Conservation (phyloP, 2,797 vertebrate species). For the Pyrocephalus nanus region DNA sequence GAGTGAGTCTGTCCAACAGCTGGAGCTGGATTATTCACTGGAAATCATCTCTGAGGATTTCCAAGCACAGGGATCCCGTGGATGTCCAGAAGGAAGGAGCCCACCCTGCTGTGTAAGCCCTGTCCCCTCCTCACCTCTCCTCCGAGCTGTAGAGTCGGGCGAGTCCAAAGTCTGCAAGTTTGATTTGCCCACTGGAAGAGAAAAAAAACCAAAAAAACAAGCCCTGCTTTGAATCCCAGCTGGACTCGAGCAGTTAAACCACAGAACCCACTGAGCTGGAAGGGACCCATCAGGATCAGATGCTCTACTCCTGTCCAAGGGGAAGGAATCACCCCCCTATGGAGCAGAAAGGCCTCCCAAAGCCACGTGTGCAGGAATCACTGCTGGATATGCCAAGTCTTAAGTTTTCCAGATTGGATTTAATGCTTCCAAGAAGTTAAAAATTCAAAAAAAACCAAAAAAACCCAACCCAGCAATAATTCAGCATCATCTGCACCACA, state of each 20-base stretch:
- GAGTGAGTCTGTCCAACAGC: background rate
- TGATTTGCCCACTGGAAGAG: conserved; percentile 92
- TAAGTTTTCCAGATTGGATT: background rate
- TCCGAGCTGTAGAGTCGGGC: conserved; percentile 98
- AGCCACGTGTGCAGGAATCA: background rate
- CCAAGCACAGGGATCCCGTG: background rate
- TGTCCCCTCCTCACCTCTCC: conserved; percentile 85
- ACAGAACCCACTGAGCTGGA: background rate
- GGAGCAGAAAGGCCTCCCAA: background rate
- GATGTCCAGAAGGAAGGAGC: background rate
- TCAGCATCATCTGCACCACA: background rate
- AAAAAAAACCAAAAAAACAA: background rate
- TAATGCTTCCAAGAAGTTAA: background rate
- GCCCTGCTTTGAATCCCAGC: background rate
- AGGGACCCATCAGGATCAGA: background rate
- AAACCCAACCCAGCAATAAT: background rate
- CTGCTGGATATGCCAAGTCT: background rate
- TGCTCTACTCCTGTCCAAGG: background rate
- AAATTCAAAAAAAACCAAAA: fast-evolving
- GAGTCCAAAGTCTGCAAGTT: conserved; percentile 97
- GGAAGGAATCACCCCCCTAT: fast-evolving
- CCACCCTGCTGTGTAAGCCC: background rate
- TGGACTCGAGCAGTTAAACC: background rate
- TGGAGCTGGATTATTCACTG: background rate
- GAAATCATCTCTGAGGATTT: background rate